Percentiles rank a stretch among this genome's conserved stretches.
Evolutionary conservation across 2,797 vertebrate genomes (phyloP).

Genomic region (Oophaga sylvatica): DNA sequence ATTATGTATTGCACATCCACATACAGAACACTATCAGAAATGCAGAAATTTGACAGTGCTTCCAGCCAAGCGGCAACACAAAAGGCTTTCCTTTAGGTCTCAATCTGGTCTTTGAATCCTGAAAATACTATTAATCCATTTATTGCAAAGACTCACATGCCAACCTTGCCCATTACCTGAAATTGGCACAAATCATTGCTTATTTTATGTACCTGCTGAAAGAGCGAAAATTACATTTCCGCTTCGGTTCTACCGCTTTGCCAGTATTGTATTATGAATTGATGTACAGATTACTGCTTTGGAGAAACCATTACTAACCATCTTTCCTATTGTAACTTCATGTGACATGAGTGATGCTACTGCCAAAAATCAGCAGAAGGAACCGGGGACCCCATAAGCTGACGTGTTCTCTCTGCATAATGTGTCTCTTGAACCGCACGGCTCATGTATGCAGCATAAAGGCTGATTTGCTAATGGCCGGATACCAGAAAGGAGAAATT

Average conservation of each 20-base stretch:
- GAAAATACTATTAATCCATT: neutral
- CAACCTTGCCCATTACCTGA: neutral
- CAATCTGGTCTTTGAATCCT: neutral
- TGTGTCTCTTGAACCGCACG: constrained; percentile 9
- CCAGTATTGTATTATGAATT: neutral
- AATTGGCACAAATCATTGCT: neutral
- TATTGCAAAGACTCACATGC: neutral
- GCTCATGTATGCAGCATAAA: constrained; percentile 1
- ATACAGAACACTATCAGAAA: neutral
- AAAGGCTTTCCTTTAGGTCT: neutral
- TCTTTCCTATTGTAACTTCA: constrained; percentile 14
- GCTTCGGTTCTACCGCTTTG: neutral
- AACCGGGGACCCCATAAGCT: constrained; percentile 6
- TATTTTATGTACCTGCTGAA: neutral
- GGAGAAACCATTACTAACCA: neutral
- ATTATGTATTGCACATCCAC: neutral
- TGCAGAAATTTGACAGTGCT: neutral
- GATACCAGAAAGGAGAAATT: constrained; percentile 6
- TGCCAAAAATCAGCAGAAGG: neutral
- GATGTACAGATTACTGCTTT: neutral
- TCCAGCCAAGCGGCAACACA: neutral
- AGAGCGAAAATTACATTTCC: neutral
- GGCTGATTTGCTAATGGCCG: constrained; percentile 34
- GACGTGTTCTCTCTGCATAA: neutral
- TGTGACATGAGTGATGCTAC: neutral